These are phyloP conservation scores for Actinia equina DNA, from an alignment of 64 coral and sea anemone genomes.

Conservation along the genomic window DNA sequence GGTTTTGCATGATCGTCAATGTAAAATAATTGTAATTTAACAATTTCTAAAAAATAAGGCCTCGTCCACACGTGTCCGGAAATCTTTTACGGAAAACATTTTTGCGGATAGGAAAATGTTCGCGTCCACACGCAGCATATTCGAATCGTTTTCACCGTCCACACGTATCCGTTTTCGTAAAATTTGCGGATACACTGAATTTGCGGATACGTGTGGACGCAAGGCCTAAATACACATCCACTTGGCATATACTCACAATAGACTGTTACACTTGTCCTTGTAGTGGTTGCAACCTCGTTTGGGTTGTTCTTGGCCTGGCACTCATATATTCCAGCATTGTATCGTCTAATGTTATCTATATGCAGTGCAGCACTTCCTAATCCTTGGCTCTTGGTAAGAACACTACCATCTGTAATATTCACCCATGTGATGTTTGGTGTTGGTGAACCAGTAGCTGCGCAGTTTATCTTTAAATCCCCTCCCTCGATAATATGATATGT, in stretches of 20 bases:
- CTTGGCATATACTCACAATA: not conserved
- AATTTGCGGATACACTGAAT: too few relatives aligned
- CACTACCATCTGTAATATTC: not conserved
- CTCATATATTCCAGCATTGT: not conserved
- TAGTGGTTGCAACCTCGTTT: not conserved
- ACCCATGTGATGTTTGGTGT: slow-evolving; percentile 3
- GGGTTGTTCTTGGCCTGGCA: not conserved
- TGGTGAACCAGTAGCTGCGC: not conserved
- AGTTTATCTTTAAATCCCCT: not conserved
- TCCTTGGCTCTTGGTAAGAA: not conserved
- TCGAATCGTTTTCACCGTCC: too few relatives aligned
- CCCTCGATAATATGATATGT: not conserved
- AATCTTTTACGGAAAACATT: too few relatives aligned
- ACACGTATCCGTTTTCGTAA: too few relatives aligned
- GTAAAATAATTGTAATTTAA: too few relatives aligned
- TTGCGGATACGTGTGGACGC: too few relatives aligned
- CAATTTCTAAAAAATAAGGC: too few relatives aligned
- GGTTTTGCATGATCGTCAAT: too few relatives aligned
- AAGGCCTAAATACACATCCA: too few relatives aligned
- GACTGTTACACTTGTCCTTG: not conserved
- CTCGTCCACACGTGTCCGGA: too few relatives aligned
- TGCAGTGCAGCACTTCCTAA: not conserved
- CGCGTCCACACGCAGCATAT: too few relatives aligned
- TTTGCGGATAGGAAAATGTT: too few relatives aligned
- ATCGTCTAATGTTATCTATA: not conserved